phyloP scores from a whole-genome alignment of 2,113 vertebrate species.

The Vulpes vulpes region DNA sequence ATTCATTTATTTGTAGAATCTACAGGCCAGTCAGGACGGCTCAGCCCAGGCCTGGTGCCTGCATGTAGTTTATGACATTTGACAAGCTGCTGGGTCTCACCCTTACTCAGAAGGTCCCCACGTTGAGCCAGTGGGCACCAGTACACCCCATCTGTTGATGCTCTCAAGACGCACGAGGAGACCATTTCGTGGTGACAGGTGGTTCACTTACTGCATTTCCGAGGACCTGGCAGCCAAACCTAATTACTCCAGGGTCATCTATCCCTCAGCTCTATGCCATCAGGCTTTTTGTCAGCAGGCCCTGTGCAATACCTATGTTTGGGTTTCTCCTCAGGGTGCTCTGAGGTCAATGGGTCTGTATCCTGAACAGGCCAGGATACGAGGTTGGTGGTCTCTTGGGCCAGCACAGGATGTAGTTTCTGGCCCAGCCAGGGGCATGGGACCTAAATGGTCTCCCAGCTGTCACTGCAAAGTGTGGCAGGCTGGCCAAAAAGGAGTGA shows the following conservation, averaged over 20 bases:
- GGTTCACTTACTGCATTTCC: accelerated
- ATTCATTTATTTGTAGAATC: not conserved
- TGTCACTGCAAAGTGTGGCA: not conserved
- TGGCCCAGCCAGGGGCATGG: not conserved
- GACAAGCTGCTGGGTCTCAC: accelerated
- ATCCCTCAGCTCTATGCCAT: accelerated
- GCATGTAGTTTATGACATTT: not conserved
- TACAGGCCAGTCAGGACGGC: not conserved
- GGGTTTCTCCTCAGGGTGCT: not conserved
- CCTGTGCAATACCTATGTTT: not conserved
- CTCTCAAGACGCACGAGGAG: not conserved
- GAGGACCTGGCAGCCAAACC: not conserved
- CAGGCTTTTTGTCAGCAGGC: not conserved
- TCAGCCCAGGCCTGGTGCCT: not conserved
- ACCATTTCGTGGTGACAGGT: not conserved
- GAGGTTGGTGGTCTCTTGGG: not conserved
- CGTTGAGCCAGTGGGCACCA: accelerated
- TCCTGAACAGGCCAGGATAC: no score
- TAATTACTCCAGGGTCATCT: not conserved
- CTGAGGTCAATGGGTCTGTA: not conserved
- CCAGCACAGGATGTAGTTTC: accelerated
- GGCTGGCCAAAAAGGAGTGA: not conserved
- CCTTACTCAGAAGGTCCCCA: not conserved
- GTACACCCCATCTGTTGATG: not conserved
- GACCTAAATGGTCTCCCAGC: not conserved